Evolutionary conservation across 2,797 vertebrate genomes (phyloP).

Genomic region (Hippopotamyrus pictus): DNA sequence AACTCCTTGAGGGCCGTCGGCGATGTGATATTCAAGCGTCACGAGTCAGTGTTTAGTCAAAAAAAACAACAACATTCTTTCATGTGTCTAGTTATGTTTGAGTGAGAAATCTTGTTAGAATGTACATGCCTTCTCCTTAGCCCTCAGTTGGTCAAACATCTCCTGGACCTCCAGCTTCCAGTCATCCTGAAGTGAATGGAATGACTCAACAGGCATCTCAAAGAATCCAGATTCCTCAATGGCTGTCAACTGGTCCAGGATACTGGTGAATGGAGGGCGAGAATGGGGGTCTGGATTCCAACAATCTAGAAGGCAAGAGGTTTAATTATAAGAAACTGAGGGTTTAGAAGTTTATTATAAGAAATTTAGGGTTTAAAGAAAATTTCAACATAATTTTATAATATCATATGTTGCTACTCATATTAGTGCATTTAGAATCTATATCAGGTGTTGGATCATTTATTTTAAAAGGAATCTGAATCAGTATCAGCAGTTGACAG

Average conservation of each 20-base stretch:
- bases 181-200: constrained; percentile 94
- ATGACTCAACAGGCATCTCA: constrained; percentile 94
- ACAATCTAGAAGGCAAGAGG: constrained; percentile 65
- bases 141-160: constrained; percentile 95
- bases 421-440: not conserved
- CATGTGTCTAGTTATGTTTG: not conserved
- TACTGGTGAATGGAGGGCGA: constrained; percentile 76
- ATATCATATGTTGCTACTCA: not conserved
- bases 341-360: not conserved
- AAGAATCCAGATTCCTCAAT: constrained; percentile 96
- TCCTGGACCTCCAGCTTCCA: constrained; percentile 97
- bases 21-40: not conserved
- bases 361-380: not conserved
- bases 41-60: not conserved
- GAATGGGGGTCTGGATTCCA: constrained; percentile 87
- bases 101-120: not conserved
- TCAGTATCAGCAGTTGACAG: not conserved
- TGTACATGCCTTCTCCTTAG: constrained; percentile 86
- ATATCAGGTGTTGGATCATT: not conserved
- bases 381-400: not conserved
- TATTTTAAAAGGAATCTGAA: not conserved
- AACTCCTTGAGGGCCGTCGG: constrained; percentile 68
- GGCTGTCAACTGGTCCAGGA: constrained; percentile 84
- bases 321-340: not conserved
- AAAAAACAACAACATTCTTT: not conserved